A percentile compares a stretch with the other conserved stretches of the same genome.
phyloP scores from a whole-genome alignment of 2,888 invertebrate genomes.

The Listrodromus nycthemerus region DNA sequence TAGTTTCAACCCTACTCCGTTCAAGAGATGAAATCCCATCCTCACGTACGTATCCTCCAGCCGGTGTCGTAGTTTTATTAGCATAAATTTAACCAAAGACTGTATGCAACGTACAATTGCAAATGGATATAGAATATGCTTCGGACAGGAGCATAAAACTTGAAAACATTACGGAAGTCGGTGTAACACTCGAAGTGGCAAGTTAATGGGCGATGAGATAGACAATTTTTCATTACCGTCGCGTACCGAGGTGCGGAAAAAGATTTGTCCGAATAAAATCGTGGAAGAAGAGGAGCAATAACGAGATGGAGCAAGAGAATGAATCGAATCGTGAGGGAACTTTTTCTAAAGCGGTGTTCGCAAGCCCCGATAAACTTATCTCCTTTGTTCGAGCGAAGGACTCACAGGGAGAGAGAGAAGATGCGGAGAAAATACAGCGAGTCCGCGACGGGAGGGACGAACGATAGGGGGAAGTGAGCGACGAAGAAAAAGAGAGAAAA shows the following conservation, averaged over 20 bases:
- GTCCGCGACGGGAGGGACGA: slow-evolving; percentile 31
- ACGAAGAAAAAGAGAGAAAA: slow-evolving; percentile 20
- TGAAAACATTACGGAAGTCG: background rate
- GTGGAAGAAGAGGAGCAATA: background rate
- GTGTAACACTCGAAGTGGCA: background rate
- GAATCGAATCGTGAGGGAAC: background rate
- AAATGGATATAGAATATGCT: background rate
- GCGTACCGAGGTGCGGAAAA: background rate
- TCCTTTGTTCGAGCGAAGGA: slow-evolving; percentile 51
- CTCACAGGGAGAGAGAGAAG: slow-evolving; percentile 35
- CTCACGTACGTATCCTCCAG: background rate
- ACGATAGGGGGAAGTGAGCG: slow-evolving; percentile 40
- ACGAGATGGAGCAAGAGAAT: slow-evolving; percentile 34
- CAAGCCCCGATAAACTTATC: slow-evolving; percentile 50
- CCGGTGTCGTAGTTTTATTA: slow-evolving; percentile 11
- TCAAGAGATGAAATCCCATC: slow-evolving; percentile 51
- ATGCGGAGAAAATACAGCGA: slow-evolving; percentile 41
- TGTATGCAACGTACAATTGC: background rate
- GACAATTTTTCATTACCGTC: background rate
- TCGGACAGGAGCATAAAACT: background rate
- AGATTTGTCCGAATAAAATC: background rate
- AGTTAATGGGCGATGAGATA: background rate
- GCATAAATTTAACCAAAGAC: slow-evolving; percentile 17
- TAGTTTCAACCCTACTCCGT: slow-evolving; percentile 20
- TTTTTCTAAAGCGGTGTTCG: slow-evolving; percentile 24